These are phyloP conservation scores for Melitaea athalia DNA, from an alignment of 2,888 invertebrate genomes.

Conservation along the genomic window DNA sequence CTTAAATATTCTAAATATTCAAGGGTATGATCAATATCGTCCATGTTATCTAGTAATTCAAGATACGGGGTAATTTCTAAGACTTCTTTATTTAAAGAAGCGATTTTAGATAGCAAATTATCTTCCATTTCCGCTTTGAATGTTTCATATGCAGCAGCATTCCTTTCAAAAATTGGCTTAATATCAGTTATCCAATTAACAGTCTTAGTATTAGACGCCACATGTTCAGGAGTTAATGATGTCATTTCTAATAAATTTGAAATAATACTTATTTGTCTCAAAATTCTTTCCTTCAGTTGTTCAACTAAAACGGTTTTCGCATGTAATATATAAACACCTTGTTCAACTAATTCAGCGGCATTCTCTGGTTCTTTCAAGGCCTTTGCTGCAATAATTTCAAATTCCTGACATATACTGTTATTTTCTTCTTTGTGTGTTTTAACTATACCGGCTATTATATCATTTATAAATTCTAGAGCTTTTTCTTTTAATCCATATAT, in stretches of 20 bases:
- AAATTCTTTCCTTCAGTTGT: constrained; percentile 86
- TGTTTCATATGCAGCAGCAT: constrained; percentile 90
- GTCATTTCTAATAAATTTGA: constrained; percentile 89
- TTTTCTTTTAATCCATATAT: constrained; percentile 83
- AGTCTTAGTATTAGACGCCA: constrained; percentile 90
- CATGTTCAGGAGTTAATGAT: constrained; percentile 87
- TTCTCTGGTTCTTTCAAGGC: constrained; percentile 88
- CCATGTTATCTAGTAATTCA: constrained; percentile 92
- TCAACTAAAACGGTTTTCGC: constrained; percentile 88
- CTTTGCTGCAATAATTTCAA: constrained; percentile 85
- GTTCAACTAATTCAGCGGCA: constrained; percentile 91
- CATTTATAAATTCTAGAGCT: constrained; percentile 81
- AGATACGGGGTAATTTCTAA: constrained; percentile 88
- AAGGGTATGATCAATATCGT: constrained; percentile 87
- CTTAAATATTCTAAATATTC: constrained; percentile 91
- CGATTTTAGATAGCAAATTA: constrained; percentile 85
- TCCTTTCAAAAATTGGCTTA: constrained; percentile 90
- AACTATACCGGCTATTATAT: constrained; percentile 84
- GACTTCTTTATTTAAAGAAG: constrained; percentile 87
- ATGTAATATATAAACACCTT: constrained; percentile 90
- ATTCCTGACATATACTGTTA: constrained; percentile 86
- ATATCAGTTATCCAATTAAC: constrained; percentile 92
- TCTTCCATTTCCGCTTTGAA: constrained; percentile 94
- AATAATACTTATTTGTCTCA: constrained; percentile 84
- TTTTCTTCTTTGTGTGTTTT: constrained; percentile 85